Conservation (phyloP, 2,888 invertebrate species). For the Aplocera efformata region DNA sequence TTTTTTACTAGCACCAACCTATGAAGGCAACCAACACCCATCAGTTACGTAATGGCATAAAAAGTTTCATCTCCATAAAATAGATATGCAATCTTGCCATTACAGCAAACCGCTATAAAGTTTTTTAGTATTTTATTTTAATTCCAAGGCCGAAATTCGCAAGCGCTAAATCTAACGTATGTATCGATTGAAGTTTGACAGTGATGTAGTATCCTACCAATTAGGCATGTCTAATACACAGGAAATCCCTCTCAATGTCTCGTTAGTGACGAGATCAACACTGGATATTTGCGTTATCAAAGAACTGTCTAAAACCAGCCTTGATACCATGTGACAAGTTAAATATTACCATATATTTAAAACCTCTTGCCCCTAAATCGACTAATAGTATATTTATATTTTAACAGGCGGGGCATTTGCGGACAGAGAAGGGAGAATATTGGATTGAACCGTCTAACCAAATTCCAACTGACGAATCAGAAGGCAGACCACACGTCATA, state of each 20-base stretch:
- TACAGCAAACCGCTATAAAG: slow-evolving; percentile 19
- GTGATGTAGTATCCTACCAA: slow-evolving; percentile 31
- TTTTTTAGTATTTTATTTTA: slow-evolving; percentile 17
- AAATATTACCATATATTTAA: slow-evolving; percentile 1
- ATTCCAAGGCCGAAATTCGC: slow-evolving; percentile 25
- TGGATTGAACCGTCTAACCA: slow-evolving; percentile 86
- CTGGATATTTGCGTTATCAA: slow-evolving; percentile 14
- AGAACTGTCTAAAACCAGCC: slow-evolving; percentile 4
- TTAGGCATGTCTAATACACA: slow-evolving; percentile 30
- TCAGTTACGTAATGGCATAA: slow-evolving; percentile 12
- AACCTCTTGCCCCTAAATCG: not conserved
- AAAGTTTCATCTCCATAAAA: slow-evolving; percentile 18
- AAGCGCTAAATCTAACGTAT: slow-evolving; percentile 27
- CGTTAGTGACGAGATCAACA: slow-evolving; percentile 28
- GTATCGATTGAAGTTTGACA: slow-evolving; percentile 32
- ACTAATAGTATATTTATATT: slow-evolving; percentile 12
- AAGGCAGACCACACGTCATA: slow-evolving; percentile 83
- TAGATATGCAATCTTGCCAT: slow-evolving; percentile 17
- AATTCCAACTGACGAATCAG: slow-evolving; percentile 51
- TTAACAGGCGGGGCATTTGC: slow-evolving; percentile 84
- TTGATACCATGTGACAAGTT: slow-evolving; percentile 2
- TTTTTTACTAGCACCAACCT: not conserved
- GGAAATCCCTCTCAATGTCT: slow-evolving; percentile 32
- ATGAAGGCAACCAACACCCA: slow-evolving; percentile 2
- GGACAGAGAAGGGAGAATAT: slow-evolving; percentile 84